These are phyloP conservation scores for Hiodon tergisus DNA, from an alignment of 2,113 vertebrate species.

Conservation along the genomic window DNA sequence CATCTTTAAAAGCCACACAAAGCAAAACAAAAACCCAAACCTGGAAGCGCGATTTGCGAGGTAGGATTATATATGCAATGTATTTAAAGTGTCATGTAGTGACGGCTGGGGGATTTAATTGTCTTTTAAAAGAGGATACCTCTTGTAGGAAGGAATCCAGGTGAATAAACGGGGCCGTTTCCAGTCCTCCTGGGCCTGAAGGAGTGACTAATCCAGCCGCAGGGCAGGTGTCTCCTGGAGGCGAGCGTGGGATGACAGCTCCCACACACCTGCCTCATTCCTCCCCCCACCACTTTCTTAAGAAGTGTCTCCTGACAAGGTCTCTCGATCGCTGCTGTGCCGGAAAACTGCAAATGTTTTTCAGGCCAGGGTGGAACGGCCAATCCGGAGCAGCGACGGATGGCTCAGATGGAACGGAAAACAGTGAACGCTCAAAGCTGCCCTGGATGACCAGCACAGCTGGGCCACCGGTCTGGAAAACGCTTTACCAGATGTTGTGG, in stretches of 20 bases:
- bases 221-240: background rate
- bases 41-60: no score
- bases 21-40: no score
- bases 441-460: slow-evolving; percentile 42
- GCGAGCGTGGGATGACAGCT: background rate
- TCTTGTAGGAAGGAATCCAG: background rate
- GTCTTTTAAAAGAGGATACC: background rate
- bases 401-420: slow-evolving; percentile 41
- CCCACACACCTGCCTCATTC: background rate
- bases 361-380: slow-evolving; percentile 23
- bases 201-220: background rate
- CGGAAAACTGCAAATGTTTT: slow-evolving; percentile 37
- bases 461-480: slow-evolving; percentile 56
- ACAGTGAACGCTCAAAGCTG: slow-evolving; percentile 36
- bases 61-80: no score
- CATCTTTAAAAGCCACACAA: slow-evolving; percentile 29
- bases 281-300: slow-evolving; percentile 14
- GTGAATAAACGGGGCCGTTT: background rate
- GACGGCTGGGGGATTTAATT: background rate
- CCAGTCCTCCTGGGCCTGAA: background rate
- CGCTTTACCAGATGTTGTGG: slow-evolving; percentile 62
- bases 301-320: background rate
- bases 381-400: slow-evolving; percentile 45
- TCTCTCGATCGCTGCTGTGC: slow-evolving; percentile 29
- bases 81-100: no score